Base-by-base conservation (phyloP, 1,140 invertebrate genomes). In the Atta colombica region DNA sequence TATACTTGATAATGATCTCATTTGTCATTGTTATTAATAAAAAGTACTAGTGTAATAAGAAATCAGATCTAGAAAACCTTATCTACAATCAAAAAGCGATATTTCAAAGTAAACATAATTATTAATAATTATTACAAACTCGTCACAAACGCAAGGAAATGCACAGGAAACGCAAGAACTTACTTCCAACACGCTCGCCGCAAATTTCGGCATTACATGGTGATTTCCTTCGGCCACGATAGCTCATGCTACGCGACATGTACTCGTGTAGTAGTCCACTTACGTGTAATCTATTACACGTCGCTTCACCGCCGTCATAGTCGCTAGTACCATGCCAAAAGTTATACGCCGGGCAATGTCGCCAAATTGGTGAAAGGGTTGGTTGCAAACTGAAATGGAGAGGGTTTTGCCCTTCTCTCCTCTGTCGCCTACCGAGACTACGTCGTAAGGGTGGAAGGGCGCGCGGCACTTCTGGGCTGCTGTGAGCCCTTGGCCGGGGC, bases 301-400 rank as follows among this genome's bases (percentile, higher is more conserved):
- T 84, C 39, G 69, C 66, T 58, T 69, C 28, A 35, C 25, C 81
- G 78, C 65, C 84, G 87, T 89, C 71, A 63, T 87, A 80, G 61
- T 77, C 89, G 89, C 74, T 88, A 90, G 87, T 86, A 82, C 89
- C 65, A 66, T 45, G 61, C 71, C 71, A 69, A 91, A 91, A 91
- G 88, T 92, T 91, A 85, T 91, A 85, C 66, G 63, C 31, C 77
- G 74, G 90, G 88, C 89, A 88, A 91, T 89, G 89, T 88, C 88
- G 90, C 88, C 90, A 93, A 93, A 93, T 93, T 92, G 92, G 91
- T 93, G 89, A 93, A 92, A 93, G 93, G 92, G 91, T 93, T 90
- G 86, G 88, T 89, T 92, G 84, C 80, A 90, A 91, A 93, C 88
- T 88, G 91, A 91, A 89, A 91, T 90, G 88, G 91, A 93, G 92